A percentile compares a stretch with the other conserved stretches of the same genome.
These are phyloP conservation scores for Brachionus asplanchnoidis DNA, from an alignment of 1,140 invertebrate genomes.

Conservation along the genomic window DNA sequence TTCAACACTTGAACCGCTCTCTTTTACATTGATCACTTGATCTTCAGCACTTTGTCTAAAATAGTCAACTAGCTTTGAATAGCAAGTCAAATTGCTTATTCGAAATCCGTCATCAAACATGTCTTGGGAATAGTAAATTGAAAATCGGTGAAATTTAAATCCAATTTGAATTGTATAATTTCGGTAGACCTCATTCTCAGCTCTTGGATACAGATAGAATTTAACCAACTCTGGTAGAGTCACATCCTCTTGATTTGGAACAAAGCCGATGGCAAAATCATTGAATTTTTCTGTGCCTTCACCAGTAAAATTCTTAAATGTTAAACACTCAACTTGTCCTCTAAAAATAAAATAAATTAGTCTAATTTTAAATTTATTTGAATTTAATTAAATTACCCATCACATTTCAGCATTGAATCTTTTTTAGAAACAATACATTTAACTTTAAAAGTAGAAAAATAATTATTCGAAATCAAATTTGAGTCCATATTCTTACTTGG, in stretches of 20 bases:
- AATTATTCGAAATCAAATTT: neutral
- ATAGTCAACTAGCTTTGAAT: neutral
- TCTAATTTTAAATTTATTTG: neutral
- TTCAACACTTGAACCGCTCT: neutral
- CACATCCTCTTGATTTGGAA: conserved; percentile 27
- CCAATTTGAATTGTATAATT: conserved; percentile 32
- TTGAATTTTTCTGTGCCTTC: neutral
- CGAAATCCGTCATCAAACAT: conserved; percentile 37
- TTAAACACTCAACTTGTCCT: neutral
- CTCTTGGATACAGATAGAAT: conserved; percentile 36
- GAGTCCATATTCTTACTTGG: neutral
- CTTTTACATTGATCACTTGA: neutral
- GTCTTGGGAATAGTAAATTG: conserved; percentile 6
- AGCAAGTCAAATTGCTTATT: conserved; percentile 3
- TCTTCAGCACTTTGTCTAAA: neutral
- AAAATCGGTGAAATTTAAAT: conserved; percentile 30
- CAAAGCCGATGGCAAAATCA: conserved; percentile 4
- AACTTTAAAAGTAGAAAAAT: neutral
- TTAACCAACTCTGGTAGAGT: conserved; percentile 15
- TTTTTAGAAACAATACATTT: neutral
- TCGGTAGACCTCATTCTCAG: neutral
- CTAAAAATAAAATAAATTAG: neutral
- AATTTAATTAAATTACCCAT: neutral
- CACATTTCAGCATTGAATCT: neutral
- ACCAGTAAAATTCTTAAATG: conserved; percentile 2